A percentile compares a stretch with the other conserved stretches of the same genome.
These are phyloP conservation scores for Battus philenor DNA, from an alignment of 1,140 invertebrate species.

Conservation along the genomic window DNA sequence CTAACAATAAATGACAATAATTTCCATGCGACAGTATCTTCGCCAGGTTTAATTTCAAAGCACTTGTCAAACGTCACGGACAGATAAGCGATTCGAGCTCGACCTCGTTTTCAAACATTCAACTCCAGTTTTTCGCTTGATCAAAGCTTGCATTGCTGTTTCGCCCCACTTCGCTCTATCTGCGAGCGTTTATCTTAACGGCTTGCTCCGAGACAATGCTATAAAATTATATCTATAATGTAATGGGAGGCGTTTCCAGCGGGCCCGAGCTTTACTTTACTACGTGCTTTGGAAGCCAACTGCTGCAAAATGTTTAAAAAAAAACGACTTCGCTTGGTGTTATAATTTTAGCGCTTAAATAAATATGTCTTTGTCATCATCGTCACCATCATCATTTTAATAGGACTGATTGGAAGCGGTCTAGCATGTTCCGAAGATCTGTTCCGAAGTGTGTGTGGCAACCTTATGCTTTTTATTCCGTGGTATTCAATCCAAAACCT, in stretches of 20 bases:
- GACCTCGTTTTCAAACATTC: not conserved
- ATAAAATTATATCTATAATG: conserved; percentile 15
- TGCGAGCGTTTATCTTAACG: conserved; percentile 10
- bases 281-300: conserved; percentile 6
- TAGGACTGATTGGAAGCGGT: too few relatives aligned
- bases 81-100: conserved; percentile 5
- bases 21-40: not conserved
- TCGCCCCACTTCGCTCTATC: conserved; percentile 7
- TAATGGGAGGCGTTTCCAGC: not conserved
- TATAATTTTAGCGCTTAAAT: too few relatives aligned
- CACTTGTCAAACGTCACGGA: conserved; percentile 1
- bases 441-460: too few relatives aligned
- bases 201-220: conserved; percentile 9
- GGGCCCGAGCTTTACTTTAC: not conserved
- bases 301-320: too few relatives aligned
- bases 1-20: too few relatives aligned
- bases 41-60: conserved; percentile 3
- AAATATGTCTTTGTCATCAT: too few relatives aligned
- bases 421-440: too few relatives aligned
- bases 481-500: too few relatives aligned
- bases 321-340: too few relatives aligned
- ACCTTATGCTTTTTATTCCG: too few relatives aligned
- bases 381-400: too few relatives aligned
- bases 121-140: conserved; percentile 8
- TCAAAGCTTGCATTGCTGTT: conserved; percentile 9